Evolutionary conservation across 2,113 vertebrate species (phyloP), one percentile per base, ranked within the genome.

Genomic region (Cygnus atratus): DNA sequence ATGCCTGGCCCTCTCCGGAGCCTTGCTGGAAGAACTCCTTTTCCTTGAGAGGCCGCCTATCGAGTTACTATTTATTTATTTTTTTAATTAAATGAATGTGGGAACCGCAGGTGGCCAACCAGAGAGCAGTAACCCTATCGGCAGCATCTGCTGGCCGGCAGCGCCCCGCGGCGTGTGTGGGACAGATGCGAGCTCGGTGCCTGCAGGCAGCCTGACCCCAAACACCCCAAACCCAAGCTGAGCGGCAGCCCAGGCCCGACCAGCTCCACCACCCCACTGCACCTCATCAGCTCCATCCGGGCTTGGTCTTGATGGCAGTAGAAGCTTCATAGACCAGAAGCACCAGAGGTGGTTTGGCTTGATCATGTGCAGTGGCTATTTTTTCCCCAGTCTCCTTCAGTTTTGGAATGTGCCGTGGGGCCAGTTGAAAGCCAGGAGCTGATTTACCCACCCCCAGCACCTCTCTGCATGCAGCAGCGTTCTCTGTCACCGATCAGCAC

Each of bases 161-260:
- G 73, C 15, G 28, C 55, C 35, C 6, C 0, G 1, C 26, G 39
- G 31, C 0, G 0, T 0, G 0, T 48, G 46, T 3, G 0, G 41
- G 43, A 71, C 85, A 77, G 82, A 62, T 58, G 44, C 44, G 39
- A 15, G 11, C 31, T 26, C 21, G 65, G 63, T 46, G 70, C 59
- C 26, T 39, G n/a, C 1, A 0, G 24, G 41, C 67, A 80, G 59
- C n/a, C 55, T 61, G 52, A 80, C 20, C 50, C n/a, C n/a, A 54
- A n/a, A 33, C 13, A 85, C 22, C n/a, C n/a, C 31, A 54, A 37
- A 29, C 11, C 67, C 6, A 4, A 33, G 9, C 1, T 0, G 16
- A 43, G 37, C 28, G 14, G 61, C 46, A 68, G 41, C 48, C 35
- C 2, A 3, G 39, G 44, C 2, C 81, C 54, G n/a, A 39, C 28